Evolutionary conservation across 2,797 vertebrate genomes (phyloP), one percentile per base, ranked within the genome.

Genomic region (Pseudopleuronectes americanus): DNA sequence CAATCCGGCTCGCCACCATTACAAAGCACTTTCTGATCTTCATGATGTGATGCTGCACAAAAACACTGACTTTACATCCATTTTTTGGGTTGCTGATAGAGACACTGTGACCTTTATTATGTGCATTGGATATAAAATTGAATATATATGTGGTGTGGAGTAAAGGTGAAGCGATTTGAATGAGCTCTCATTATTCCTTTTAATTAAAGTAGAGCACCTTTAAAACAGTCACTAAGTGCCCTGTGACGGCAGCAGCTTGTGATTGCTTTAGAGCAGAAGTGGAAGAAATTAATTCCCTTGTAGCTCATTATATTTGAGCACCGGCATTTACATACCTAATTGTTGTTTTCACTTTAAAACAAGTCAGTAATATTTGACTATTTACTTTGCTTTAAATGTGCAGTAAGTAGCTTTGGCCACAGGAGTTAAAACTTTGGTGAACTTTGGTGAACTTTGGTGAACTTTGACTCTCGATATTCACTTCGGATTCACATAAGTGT

Each of bases 221-320:
- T 68, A 73, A 81, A 87, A 72, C 7, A 69, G 16, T 53, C 33
- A 12, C 60, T 79, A 79, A 87, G 83, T 88, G 86, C 66, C 76
- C 45, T 26, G 55, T 64, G 38, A 53, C 41, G 49, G 58, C 60
- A 48, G 51, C 28, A 14, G 67, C 13, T 55, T 59, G 58, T 51
- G 73, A 78, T 70, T 68, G 54, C 67, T 57, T 45, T 61, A 13
- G 10, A 38, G 13, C 3, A 13, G 36, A 54, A 70, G 78, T 56
- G 68, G 48, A 60, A 57, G 2, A 76, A 70, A 74, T 78, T 6
- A 65, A 75, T 76, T 84, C 51, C 22, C 66, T 59, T 13, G 51
- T 16, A 28, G 21, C 13, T 66, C 33, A 79, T 80, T 77, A 83
- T 43, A 65, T 77, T 74, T 76, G 57, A 85, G 79, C 68, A 75